phyloP scores from a whole-genome alignment of 2,113 vertebrate species.

The Sterna hirundo region DNA sequence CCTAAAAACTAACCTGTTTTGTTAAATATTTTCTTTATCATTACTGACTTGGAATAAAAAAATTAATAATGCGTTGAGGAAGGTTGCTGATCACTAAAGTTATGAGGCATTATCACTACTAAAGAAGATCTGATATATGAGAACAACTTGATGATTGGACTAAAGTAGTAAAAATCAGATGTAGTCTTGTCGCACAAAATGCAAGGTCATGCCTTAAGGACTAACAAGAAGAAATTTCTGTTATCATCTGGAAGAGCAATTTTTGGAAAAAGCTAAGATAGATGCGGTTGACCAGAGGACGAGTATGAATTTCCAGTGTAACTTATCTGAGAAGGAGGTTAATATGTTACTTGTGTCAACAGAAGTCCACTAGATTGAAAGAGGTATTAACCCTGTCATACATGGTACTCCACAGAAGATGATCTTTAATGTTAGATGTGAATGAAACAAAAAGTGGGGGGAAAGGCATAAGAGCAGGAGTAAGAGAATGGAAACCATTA shows the following conservation, averaged over 20 bases:
- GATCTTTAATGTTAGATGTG: background rate
- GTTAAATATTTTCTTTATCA: background rate
- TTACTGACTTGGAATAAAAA: background rate
- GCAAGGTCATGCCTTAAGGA: background rate
- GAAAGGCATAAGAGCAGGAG: accelerated
- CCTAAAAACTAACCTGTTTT: background rate
- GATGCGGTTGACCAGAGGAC: background rate
- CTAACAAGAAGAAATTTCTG: background rate
- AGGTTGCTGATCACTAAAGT: background rate
- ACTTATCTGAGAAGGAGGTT: background rate
- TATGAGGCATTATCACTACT: background rate
- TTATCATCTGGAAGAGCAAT: background rate
- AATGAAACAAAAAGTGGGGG: background rate
- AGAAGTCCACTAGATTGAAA: background rate
- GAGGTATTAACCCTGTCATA: background rate
- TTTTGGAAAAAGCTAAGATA: background rate
- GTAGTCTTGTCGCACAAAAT: background rate
- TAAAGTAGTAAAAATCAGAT: background rate
- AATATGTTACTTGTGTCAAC: background rate
- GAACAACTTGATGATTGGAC: background rate
- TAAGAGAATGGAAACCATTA: background rate
- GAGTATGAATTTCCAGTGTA: background rate
- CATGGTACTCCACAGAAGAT: background rate
- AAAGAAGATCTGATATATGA: background rate
- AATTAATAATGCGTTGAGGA: background rate